Conservation (phyloP, 2,113 vertebrate species). For the Alces alces region DNA sequence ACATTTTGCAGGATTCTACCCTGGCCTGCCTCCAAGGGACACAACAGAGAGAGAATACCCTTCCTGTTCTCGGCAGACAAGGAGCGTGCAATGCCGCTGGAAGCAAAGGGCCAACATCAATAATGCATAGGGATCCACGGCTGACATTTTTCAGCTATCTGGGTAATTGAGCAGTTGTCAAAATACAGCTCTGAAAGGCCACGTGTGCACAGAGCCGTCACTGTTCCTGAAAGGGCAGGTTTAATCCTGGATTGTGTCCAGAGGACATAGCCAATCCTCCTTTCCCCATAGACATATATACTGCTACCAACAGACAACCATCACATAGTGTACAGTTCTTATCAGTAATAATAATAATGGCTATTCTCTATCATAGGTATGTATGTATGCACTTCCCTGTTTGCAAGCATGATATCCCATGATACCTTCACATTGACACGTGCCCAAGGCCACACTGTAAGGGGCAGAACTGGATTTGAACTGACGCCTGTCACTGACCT, state of each 20-base stretch:
- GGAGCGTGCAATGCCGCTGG: not conserved
- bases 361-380: not conserved
- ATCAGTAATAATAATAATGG: not conserved
- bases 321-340: not conserved
- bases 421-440: not conserved
- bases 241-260: conserved; percentile 12
- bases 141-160: conserved; percentile 29
- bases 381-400: not conserved
- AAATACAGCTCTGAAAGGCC: conserved; percentile 19
- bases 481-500: not conserved
- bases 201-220: not conserved
- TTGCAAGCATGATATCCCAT: not conserved
- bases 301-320: not conserved
- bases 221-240: conserved; percentile 27
- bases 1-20: conserved; percentile 43
- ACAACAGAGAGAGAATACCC: not conserved
- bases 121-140: conserved; percentile 31
- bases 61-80: conserved; percentile 50
- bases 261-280: not conserved
- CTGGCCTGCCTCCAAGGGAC: conserved; percentile 33
- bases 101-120: conserved; percentile 4
- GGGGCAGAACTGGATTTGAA: not conserved
- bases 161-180: conserved; percentile 33
- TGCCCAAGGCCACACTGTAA: not conserved
- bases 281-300: not conserved